Base-by-base conservation (phyloP, 2,888 invertebrate genomes). In the Buathra laborator region DNA sequence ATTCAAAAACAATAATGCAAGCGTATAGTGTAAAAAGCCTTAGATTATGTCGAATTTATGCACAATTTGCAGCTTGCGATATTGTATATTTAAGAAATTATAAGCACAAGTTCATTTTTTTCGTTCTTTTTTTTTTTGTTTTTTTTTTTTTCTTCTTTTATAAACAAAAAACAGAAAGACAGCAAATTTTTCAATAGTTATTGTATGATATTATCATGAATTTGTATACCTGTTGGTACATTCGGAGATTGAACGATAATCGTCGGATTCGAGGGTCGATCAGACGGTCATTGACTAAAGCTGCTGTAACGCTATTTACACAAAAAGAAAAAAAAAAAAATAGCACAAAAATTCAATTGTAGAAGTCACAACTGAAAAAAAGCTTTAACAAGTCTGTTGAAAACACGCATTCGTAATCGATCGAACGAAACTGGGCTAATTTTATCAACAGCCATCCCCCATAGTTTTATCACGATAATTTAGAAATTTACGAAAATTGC, bases 61-160 rank as follows among this genome's bases (percentile, higher is more conserved):
- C 91, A 93, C 92, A 92, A 88, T 91, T 91, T 90, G 89, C 91
- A 91, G 90, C 90, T 92, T 89, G 90, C 86, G 90, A 88, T 88
- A 88, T 89, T 81, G 84, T 68, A 83, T 84, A 82, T 84, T 87
- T 81, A 82, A 88, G 86, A 89, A 89, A 87, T 87, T 89, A 81
- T 86, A 86, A 89, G 91, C 92, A 92, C 91, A 90, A 90, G 87
- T 89, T 91, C 89, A 88, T 88, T 66, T 64, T 84, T 84, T 76
- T 24, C 24, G 46, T 68, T 66, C 66, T 24, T 83, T 48, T 64
- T 68, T 74, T 74, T 67, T 72, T 44, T 48, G 66, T 70, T 56
- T 64, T 82, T 77, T 19, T 68, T 19, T 59, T 19, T 19, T 19
- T 24, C 3, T 24, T 24, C 24, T 24, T 66, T 10, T 53, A 81